These are phyloP conservation scores for Gila orcuttii DNA, from an alignment of 2,113 vertebrate genomes.

Conservation along the genomic window DNA sequence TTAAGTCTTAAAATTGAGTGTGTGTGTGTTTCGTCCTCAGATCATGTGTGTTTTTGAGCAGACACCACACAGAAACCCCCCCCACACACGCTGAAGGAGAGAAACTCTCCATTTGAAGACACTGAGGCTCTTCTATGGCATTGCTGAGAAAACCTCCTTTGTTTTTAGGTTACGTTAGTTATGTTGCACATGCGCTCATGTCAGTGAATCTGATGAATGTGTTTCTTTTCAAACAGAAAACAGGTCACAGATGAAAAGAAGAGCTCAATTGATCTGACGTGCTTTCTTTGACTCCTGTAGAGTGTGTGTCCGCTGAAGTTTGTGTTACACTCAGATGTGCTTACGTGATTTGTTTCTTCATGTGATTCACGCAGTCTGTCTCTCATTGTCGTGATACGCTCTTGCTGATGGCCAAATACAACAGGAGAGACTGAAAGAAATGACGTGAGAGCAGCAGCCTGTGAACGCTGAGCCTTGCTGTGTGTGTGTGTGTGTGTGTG, in stretches of 20 bases:
- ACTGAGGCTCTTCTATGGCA: neutral
- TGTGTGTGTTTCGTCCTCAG: neutral
- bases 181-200: neutral
- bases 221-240: conserved; percentile 30
- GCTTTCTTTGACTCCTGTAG: conserved; percentile 2
- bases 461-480: neutral
- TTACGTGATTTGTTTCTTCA: neutral
- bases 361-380: conserved; percentile 1
- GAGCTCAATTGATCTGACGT: conserved; percentile 28
- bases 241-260: conserved; percentile 19
- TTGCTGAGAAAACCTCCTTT: too few species aligned
- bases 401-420: conserved; percentile 4
- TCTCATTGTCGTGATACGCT: neutral
- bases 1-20: too few species aligned
- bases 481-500: neutral
- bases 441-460: neutral
- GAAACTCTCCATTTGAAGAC: neutral
- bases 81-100: neutral
- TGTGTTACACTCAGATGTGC: conserved; percentile 27
- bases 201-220: conserved; percentile 19
- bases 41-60: neutral
- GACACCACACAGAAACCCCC: neutral
- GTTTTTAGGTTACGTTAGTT: neutral
- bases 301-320: neutral
- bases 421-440: neutral